Conservation (phyloP, 1,140 invertebrate species). For the Diorhabda sublineata region DNA sequence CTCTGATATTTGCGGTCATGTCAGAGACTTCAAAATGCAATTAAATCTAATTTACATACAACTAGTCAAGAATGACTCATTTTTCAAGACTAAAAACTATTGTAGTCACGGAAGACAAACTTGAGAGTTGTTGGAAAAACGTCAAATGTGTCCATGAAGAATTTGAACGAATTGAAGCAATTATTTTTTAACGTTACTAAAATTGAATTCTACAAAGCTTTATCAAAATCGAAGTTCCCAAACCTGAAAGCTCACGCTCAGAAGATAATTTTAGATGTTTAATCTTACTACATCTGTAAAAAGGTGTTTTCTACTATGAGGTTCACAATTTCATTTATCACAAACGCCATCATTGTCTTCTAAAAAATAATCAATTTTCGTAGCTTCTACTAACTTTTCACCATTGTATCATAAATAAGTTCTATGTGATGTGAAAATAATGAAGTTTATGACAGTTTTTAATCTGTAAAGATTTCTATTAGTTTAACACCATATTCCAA, state of each 20-base stretch:
- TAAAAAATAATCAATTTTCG: slow-evolving; percentile 5
- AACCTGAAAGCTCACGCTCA: slow-evolving; percentile 11
- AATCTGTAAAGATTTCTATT: too few species aligned
- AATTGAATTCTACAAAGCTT: slow-evolving; percentile 9
- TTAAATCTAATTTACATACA: slow-evolving; percentile 11
- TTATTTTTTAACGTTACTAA: slow-evolving; percentile 13
- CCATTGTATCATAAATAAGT: not conserved
- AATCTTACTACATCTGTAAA: slow-evolving; percentile 12
- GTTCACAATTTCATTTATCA: slow-evolving; percentile 3
- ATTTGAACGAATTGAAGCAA: slow-evolving; percentile 3
- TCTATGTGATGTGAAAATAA: slow-evolving; percentile 4
- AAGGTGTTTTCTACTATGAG: slow-evolving; percentile 16
- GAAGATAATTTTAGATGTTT: slow-evolving; percentile 5
- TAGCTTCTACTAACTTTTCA: not conserved
- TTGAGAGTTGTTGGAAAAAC: slow-evolving; percentile 8
- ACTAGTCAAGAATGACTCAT: slow-evolving; percentile 11
- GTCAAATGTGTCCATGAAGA: slow-evolving; percentile 3
- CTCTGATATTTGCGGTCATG: slow-evolving; percentile 9
- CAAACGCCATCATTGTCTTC: slow-evolving; percentile 1
- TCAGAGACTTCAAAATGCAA: slow-evolving; percentile 6
- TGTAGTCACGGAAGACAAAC: slow-evolving; percentile 11
- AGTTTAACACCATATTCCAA: too few species aligned
- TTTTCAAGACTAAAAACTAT: slow-evolving; percentile 6
- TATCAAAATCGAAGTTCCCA: slow-evolving; percentile 10
- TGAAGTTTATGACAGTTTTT: not conserved